Percentiles rank a stretch among this genome's conserved stretches.
Evolutionary conservation across 2,888 invertebrate species (phyloP).

Genomic region (Drosophila parthenogenetica): DNA sequence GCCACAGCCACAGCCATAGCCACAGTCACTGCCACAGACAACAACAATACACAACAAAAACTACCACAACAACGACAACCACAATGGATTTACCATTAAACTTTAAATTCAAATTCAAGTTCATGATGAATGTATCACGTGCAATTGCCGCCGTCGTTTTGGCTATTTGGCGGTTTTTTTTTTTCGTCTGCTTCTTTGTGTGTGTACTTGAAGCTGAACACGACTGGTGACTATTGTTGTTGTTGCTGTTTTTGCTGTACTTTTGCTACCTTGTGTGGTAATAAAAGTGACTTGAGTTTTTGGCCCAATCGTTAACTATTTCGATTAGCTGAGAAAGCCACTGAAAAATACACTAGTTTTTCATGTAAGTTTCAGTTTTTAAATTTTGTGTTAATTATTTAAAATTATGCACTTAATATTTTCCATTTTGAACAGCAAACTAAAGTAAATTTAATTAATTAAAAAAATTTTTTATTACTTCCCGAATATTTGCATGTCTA

Average conservation of each 20-base stretch:
- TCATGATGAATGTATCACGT: conserved; percentile 80
- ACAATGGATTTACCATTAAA: conserved; percentile 76
- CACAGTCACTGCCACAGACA: conserved; percentile 24
- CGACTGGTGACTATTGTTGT: conserved; percentile 32
- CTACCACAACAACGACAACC: conserved; percentile 37
- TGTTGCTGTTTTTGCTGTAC: conserved; percentile 24
- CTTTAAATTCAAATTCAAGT: conserved; percentile 83
- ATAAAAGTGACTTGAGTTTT: conserved; percentile 45
- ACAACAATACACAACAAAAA: conserved; percentile 29
- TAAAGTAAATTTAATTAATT: too few relatives aligned
- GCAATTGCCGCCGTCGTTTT: conserved; percentile 52
- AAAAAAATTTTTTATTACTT: too few relatives aligned
- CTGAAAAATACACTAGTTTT: conserved; percentile 7
- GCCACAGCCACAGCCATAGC: conserved; percentile 19
- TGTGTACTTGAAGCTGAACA: conserved; percentile 58
- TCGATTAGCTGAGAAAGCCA: conserved; percentile 21
- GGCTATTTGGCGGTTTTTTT: conserved; percentile 60
- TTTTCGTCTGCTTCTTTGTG: conserved; percentile 21
- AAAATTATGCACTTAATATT: too few relatives aligned
- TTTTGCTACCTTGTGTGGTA: conserved; percentile 57
- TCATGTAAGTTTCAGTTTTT: too few relatives aligned
- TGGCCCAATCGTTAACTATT: conserved; percentile 24
- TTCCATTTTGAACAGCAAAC: too few relatives aligned
- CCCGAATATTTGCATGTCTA: conserved; percentile 3
- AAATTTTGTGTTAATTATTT: too few relatives aligned